Conservation (phyloP, 2,113 vertebrate genomes). For the Crotalus horridus region DNA sequence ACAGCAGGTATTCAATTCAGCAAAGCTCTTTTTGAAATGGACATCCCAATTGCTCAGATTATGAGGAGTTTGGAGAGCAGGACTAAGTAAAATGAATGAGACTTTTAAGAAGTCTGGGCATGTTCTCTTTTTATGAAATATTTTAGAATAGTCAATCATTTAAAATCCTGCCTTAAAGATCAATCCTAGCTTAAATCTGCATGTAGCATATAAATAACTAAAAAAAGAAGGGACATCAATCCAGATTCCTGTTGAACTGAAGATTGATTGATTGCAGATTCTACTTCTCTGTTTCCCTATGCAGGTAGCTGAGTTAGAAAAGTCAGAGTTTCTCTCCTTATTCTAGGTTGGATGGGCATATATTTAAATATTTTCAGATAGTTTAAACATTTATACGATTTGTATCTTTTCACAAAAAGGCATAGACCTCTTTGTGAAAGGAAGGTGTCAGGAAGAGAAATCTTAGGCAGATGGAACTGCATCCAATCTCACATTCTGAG, state of each 20-base stretch:
- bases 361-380: not conserved
- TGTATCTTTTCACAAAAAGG: not conserved
- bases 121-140: not conserved
- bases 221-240: not conserved
- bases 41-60: conserved; percentile 5
- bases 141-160: not conserved
- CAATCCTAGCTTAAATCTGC: not conserved
- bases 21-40: not conserved
- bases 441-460: not conserved
- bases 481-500: not conserved
- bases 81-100: not conserved
- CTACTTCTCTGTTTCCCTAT: not conserved
- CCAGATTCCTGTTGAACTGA: not conserved
- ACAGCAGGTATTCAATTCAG: conserved; percentile 30
- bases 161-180: not conserved
- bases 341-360: not conserved
- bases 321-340: not conserved
- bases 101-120: not conserved
- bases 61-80: not conserved
- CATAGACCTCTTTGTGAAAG: not conserved
- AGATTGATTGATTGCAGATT: not conserved
- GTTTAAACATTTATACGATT: not conserved
- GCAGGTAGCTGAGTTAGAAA: not conserved
- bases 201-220: not conserved
- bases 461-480: not conserved